phyloP scores from a whole-genome alignment of 2,113 vertebrate species.

The Pluvianellus socialis region DNA sequence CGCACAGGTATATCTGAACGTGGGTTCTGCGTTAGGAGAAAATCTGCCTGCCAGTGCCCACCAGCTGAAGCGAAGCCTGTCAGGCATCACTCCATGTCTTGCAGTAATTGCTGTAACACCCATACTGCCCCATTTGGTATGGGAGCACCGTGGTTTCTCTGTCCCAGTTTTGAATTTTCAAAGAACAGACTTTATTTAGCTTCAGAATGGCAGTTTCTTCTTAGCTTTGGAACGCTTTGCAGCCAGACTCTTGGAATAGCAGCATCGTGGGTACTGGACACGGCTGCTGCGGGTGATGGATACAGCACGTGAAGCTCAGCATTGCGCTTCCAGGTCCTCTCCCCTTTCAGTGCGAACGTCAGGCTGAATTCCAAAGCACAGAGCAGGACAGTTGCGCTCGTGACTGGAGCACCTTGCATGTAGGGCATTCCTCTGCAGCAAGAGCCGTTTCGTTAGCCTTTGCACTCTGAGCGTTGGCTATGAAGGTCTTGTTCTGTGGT shows the following conservation, averaged over 20 bases:
- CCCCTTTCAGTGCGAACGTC: background rate
- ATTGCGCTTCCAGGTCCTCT: background rate
- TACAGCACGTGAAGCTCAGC: rapidly evolving
- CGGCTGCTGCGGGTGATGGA: background rate
- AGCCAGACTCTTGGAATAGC: background rate
- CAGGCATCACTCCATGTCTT: background rate
- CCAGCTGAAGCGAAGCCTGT: background rate
- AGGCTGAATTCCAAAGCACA: background rate
- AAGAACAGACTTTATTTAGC: background rate
- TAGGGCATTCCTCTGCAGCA: background rate
- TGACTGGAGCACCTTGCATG: background rate
- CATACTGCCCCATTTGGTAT: background rate
- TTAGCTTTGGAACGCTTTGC: background rate
- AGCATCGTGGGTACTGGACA: rapidly evolving
- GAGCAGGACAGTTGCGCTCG: background rate
- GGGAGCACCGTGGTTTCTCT: background rate
- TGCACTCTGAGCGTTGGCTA: background rate
- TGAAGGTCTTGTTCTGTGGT: background rate
- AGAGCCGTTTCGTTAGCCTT: background rate
- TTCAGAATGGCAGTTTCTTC: background rate
- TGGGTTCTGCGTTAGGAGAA: background rate
- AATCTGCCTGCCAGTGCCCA: background rate
- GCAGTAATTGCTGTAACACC: background rate
- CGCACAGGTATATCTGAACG: background rate
- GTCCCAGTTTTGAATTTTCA: background rate